phyloP scores from a whole-genome alignment of 2,113 vertebrate species.

The Eubucco bourcierii region DNA sequence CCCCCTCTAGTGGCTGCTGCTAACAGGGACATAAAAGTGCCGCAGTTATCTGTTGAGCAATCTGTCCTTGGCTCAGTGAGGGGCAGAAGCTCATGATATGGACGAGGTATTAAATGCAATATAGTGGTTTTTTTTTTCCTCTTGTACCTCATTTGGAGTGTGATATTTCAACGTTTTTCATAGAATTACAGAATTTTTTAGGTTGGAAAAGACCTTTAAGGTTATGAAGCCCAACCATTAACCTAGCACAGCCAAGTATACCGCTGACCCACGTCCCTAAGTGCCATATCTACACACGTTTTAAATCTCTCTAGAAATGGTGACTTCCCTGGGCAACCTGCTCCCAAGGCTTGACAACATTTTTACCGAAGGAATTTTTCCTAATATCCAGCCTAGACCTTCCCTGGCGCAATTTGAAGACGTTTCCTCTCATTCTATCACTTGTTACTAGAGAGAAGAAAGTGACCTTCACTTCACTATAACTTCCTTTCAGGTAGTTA shows the following conservation, averaged over 20 bases:
- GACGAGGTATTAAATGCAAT: not conserved
- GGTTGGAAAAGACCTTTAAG: not conserved
- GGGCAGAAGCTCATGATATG: not conserved
- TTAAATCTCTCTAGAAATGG: too few relatives aligned
- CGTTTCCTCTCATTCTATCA: too few relatives aligned
- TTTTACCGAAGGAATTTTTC: too few relatives aligned
- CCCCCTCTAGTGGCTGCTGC: not conserved
- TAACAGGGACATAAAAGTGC: not conserved
- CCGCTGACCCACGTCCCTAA: too few relatives aligned
- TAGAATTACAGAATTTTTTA: not conserved
- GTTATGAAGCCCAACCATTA: not conserved
- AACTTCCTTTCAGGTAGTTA: too few relatives aligned
- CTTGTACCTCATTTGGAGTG: not conserved
- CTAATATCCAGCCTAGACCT: too few relatives aligned
- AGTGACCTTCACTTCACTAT: too few relatives aligned
- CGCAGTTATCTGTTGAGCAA: not conserved
- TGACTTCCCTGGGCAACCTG: too few relatives aligned
- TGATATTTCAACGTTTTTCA: not conserved
- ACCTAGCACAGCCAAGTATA: not conserved
- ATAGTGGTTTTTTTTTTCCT: not conserved
- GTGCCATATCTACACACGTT: too few relatives aligned
- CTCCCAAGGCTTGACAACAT: too few relatives aligned
- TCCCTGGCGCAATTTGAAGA: too few relatives aligned
- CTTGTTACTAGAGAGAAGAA: too few relatives aligned
- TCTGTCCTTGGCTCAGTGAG: not conserved